These are phyloP conservation scores for Zoroaster sp. DNA, from an alignment of 53 echinoderm and acorn worm species.

Conservation along the genomic window DNA sequence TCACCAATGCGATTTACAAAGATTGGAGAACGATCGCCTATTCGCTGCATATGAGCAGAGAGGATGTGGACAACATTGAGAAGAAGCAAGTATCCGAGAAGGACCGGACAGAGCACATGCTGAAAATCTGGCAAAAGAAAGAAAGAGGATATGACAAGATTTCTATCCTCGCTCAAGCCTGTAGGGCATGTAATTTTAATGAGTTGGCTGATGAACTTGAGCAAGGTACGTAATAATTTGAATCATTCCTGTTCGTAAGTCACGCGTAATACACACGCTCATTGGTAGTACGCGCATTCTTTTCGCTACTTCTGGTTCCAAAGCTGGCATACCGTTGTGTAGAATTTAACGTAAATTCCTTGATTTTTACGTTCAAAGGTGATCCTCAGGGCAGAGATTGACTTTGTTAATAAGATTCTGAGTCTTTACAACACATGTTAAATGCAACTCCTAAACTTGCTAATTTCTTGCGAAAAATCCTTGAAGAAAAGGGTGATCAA, in stretches of 20 bases:
- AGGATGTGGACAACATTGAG: neutral
- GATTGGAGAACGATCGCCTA: constrained; percentile 54
- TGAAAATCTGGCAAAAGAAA: constrained; percentile 37
- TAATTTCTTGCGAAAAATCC: too few relatives aligned
- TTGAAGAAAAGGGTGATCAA: too few relatives aligned
- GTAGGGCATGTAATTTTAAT: constrained; percentile 1
- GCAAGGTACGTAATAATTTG: constrained; percentile 60
- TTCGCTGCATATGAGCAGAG: constrained; percentile 6
- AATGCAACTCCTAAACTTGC: too few relatives aligned
- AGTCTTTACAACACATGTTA: too few relatives aligned
- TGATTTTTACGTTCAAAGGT: too few relatives aligned
- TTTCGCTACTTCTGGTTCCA: too few relatives aligned
- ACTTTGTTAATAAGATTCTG: too few relatives aligned
- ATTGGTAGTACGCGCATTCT: too few relatives aligned
- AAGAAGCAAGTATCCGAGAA: neutral
- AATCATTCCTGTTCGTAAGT: neutral
- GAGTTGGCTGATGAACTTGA: constrained; percentile 70
- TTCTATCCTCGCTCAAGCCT: constrained; percentile 53
- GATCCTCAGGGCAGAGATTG: too few relatives aligned
- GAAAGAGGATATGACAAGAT: constrained; percentile 60
- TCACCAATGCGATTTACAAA: constrained; percentile 11
- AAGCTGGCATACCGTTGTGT: too few relatives aligned
- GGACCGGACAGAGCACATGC: neutral
- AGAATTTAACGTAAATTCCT: too few relatives aligned
- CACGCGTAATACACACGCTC: neutral